phyloP scores from a whole-genome alignment of 2,888 invertebrate species.

The Drosophila diplacantha region DNA sequence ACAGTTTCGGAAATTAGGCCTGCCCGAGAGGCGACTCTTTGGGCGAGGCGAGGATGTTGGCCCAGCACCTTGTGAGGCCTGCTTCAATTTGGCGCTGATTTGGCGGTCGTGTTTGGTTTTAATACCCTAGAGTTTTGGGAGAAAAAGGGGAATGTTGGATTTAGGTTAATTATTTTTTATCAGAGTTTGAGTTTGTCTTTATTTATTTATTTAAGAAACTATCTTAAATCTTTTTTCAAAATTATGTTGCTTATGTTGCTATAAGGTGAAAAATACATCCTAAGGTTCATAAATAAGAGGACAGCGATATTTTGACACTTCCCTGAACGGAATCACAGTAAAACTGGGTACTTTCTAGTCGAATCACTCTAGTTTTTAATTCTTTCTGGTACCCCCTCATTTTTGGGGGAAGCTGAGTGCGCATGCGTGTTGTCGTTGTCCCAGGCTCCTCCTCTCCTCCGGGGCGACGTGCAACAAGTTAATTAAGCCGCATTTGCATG shows the following conservation, averaged over 20 bases:
- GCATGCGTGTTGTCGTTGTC: slow-evolving; percentile 63
- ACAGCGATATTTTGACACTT: too few species aligned
- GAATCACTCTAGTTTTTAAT: background rate
- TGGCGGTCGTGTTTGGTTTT: slow-evolving; percentile 60
- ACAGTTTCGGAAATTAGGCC: slow-evolving; percentile 44
- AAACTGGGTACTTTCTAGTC: background rate
- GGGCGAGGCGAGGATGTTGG: slow-evolving; percentile 41
- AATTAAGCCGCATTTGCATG: slow-evolving; percentile 77
- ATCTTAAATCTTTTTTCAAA: too few species aligned
- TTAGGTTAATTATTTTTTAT: too few species aligned
- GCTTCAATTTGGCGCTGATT: slow-evolving; percentile 70
- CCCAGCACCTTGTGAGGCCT: slow-evolving; percentile 68
- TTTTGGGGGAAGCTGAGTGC: slow-evolving; percentile 53
- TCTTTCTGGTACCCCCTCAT: background rate
- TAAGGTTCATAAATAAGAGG: too few species aligned
- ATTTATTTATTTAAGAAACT: too few species aligned
- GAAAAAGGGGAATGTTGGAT: background rate
- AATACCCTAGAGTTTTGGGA: background rate
- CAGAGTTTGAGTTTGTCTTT: background rate
- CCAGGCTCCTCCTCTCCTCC: slow-evolving; percentile 25
- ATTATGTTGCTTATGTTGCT: too few species aligned
- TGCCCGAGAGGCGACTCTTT: slow-evolving; percentile 6
- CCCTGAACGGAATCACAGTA: too few species aligned
- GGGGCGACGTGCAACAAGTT: slow-evolving; percentile 75
- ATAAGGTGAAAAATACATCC: too few species aligned